phyloP scores from a whole-genome alignment of 1,140 invertebrate species.

The Penaeus vannamei region DNA sequence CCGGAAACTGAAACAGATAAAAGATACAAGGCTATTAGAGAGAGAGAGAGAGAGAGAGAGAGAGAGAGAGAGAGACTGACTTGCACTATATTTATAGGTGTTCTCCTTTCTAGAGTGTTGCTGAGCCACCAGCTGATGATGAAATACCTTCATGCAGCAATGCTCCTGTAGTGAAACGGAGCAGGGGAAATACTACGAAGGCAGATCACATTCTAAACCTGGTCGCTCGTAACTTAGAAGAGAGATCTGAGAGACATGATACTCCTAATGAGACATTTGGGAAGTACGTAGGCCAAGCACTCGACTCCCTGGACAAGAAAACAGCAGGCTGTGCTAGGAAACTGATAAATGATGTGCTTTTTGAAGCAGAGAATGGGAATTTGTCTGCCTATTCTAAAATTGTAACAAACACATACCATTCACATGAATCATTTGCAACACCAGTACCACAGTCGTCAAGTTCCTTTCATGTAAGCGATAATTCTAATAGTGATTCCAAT shows the following conservation, averaged over 20 bases:
- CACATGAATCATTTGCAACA: constrained; percentile 19
- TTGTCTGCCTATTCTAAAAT: constrained; percentile 45
- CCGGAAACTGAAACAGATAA: too few relatives aligned
- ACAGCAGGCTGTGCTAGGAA: constrained; percentile 27
- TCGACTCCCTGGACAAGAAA: constrained; percentile 46
- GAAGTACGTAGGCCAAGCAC: constrained; percentile 42
- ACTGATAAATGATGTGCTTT: constrained; percentile 39
- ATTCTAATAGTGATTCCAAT: constrained; percentile 21
- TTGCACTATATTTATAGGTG: too few relatives aligned
- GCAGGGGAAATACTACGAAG: too few relatives aligned
- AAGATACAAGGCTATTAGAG: too few relatives aligned
- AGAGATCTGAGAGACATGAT: background rate
- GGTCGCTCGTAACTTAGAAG: too few relatives aligned
- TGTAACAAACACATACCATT: constrained; percentile 2
- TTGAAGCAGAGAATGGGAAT: constrained; percentile 32
- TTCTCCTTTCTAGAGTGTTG: too few relatives aligned
- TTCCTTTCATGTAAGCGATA: background rate
- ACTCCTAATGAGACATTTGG: constrained; percentile 46
- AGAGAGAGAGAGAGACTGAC: accelerated
- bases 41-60: too few relatives aligned
- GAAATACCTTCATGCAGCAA: too few relatives aligned
- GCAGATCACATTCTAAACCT: too few relatives aligned
- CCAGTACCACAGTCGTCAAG: background rate
- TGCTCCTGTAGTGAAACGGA: too few relatives aligned
- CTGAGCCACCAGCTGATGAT: too few relatives aligned